Evolutionary conservation across 2,797 vertebrate species (phyloP).

Genomic region (Bovichtus variegatus): DNA sequence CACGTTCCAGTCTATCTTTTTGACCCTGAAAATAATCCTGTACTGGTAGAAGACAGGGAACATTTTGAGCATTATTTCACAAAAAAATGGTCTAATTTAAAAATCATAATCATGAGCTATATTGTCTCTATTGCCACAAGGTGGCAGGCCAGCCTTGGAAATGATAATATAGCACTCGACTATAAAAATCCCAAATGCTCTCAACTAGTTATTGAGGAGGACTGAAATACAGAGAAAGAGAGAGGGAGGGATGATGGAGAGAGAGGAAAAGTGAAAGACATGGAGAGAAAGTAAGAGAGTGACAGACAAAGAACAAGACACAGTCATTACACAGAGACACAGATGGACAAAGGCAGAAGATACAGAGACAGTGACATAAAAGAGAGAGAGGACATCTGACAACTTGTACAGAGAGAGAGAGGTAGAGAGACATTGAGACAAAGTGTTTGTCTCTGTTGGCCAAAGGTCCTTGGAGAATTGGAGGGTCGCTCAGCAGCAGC

Average conservation of each 20-base stretch:
- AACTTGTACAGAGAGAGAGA: neutral
- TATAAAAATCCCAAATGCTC: neutral
- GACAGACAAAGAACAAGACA: neutral
- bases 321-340: neutral
- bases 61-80: neutral
- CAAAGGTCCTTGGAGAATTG: conserved; percentile 39
- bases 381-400: neutral
- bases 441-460: conserved; percentile 4
- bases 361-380: neutral
- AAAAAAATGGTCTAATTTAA: neutral
- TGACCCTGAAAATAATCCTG: neutral
- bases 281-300: neutral
- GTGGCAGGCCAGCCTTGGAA: conserved; percentile 32
- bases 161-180: neutral
- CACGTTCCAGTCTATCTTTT: neutral
- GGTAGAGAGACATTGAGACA: neutral
- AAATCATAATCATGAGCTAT: no score
- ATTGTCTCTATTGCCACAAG: conserved; percentile 33
- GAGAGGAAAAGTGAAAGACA: neutral
- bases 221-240: neutral
- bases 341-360: neutral
- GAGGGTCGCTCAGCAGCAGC: conserved; percentile 29
- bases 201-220: neutral
- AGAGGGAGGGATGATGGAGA: no score
- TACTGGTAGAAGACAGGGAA: no score